These are phyloP conservation scores for Capromys pilorides DNA, from an alignment of 2,797 vertebrate genomes.

Conservation along the genomic window DNA sequence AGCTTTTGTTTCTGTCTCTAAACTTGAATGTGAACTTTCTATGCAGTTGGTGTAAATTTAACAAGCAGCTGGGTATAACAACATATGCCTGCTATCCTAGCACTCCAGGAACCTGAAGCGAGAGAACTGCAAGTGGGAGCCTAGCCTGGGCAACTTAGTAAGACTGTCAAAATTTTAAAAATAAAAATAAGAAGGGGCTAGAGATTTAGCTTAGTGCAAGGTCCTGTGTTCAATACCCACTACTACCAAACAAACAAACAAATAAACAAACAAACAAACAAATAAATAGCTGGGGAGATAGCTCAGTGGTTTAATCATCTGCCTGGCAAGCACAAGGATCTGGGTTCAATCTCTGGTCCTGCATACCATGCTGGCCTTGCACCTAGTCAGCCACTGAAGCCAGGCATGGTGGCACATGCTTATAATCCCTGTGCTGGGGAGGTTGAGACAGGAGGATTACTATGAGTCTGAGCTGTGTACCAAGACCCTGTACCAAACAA, in stretches of 20 bases:
- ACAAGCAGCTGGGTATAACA: neutral
- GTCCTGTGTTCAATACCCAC: neutral
- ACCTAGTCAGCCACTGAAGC: too few relatives aligned
- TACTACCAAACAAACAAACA: neutral
- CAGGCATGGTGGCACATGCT: too few relatives aligned
- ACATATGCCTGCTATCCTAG: neutral
- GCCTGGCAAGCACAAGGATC: too few relatives aligned
- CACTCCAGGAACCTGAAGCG: neutral
- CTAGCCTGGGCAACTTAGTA: neutral
- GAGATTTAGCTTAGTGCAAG: neutral
- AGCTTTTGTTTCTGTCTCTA: neutral
- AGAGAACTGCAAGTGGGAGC: neutral
- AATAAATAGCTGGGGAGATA: too few relatives aligned
- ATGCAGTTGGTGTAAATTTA: neutral
- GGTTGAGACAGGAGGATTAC: too few relatives aligned
- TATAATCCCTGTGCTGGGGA: too few relatives aligned
- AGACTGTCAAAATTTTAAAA: neutral
- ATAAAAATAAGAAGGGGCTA: neutral
- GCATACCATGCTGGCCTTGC: too few relatives aligned
- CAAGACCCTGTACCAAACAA: too few relatives aligned
- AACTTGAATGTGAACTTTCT: constrained; percentile 3
- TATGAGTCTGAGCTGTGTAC: too few relatives aligned
- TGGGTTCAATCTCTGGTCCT: too few relatives aligned
- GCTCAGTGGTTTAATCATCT: too few relatives aligned
- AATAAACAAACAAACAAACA: neutral